Base-by-base conservation (phyloP, 2,888 invertebrate genomes). In the Synergus umbraculus region DNA sequence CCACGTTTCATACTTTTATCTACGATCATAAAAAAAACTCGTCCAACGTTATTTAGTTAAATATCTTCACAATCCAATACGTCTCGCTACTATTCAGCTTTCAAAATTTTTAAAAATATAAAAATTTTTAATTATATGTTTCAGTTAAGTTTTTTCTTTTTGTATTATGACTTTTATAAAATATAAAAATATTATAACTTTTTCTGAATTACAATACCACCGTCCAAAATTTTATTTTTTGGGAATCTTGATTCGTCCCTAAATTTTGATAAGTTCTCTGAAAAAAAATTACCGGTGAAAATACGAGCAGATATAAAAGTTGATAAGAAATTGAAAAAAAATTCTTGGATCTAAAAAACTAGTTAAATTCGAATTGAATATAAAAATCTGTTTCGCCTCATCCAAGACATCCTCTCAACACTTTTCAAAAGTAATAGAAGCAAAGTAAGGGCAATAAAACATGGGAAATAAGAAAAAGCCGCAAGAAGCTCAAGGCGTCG, bases 1-100 rank as follows among this genome's bases (percentile, higher is more conserved):
- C 9, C 69, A 8, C 69, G 29, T 69, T 29, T 69, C 49, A 69
- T 69, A 69, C 46, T 22, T 29, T 37, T 46, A 29, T 69, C n/a
- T 49, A 49, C 1, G 49, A 22, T 29, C 49, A 49, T 49, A 54
- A 49, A 49, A 49, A 49, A 67, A 29, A 29, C 46, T n/a, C 13
- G 29, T 69, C 46, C 29, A 46, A 69, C 29, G 49, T 43, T 37
- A 3, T 49, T 69, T 69, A 69, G 29, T 69, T 37, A 29, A 69
- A 49, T n/a, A 29, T 49, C 49, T 49, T 69, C 49, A 49, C 0
- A 69, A 29, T 37, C 15, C 46, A 49, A 49, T 15, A 49, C 15
- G 49, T 69, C 8, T 37, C 13, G 46, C 13, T 22, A 22, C 22
- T 1, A 58, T 8, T 58, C 13, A 46, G 7, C 13, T 65, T 65